These are phyloP conservation scores for Tenthredo mesomela DNA, from an alignment of 2,888 invertebrate species.

Conservation along the genomic window DNA sequence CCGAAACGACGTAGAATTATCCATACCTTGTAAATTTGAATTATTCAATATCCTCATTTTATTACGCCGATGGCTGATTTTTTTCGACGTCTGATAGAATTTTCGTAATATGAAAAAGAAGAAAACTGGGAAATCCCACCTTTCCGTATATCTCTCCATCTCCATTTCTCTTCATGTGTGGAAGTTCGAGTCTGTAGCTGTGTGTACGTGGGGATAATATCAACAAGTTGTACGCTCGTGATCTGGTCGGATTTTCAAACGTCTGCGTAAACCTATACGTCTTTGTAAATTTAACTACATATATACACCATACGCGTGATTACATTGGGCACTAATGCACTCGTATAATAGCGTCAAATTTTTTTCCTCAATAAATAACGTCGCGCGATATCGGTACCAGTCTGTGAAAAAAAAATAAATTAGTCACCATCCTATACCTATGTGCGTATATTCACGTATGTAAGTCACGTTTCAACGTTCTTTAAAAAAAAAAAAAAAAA, in stretches of 20 bases:
- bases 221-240: slow-evolving; percentile 49
- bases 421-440: not conserved
- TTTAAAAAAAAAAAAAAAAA: not conserved
- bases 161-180: not conserved
- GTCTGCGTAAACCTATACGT: not conserved
- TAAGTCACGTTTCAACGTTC: not conserved
- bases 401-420: not conserved
- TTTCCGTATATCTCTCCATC: not conserved
- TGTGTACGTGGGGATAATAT: slow-evolving; percentile 27
- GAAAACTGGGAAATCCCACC: not conserved
- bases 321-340: not conserved
- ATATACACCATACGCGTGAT: not conserved
- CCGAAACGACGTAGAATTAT: too few species aligned
- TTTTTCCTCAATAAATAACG: not conserved
- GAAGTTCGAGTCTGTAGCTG: not conserved
- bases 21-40: too few species aligned
- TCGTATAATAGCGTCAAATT: not conserved
- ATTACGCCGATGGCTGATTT: too few species aligned
- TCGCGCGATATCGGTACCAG: not conserved
- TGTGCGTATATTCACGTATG: not conserved
- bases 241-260: not conserved
- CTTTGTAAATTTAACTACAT: not conserved
- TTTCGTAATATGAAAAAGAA: too few species aligned
- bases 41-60: not conserved
- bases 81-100: too few species aligned